Conservation (phyloP, 2,888 invertebrate species). For the Pseudoips prasinana region DNA sequence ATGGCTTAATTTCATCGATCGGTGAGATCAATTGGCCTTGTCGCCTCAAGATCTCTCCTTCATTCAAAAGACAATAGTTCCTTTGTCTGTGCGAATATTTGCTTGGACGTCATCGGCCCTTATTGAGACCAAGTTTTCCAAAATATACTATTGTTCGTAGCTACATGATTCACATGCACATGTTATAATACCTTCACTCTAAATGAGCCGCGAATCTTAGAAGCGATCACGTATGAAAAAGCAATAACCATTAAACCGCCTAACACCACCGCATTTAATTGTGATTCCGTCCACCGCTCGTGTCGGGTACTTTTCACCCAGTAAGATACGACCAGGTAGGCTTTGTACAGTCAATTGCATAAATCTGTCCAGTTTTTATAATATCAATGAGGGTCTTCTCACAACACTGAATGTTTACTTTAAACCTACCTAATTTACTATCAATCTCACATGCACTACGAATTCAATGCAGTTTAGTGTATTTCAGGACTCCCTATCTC, state of each 20-base stretch:
- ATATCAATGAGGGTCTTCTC: no score
- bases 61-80: no score
- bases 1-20: no score
- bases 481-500: no score
- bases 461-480: no score
- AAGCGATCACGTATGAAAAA: constrained; percentile 13
- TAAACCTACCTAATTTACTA: no score
- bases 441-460: no score
- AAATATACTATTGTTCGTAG: constrained; percentile 4
- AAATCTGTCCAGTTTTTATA: no score
- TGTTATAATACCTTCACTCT: not conserved
- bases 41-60: no score
- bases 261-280: constrained; percentile 22
- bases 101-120: constrained; percentile 4
- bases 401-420: no score
- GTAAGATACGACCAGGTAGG: constrained; percentile 32
- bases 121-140: constrained; percentile 3
- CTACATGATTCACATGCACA: not conserved
- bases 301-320: constrained; percentile 33
- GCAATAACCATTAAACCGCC: constrained; percentile 15
- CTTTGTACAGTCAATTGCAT: constrained; percentile 29
- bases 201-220: no score
- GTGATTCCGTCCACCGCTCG: constrained; percentile 7
- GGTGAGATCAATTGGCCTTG: no score
- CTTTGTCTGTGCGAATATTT: constrained; percentile 20